These are phyloP conservation scores for Eutolmus rufibarbis DNA, from an alignment of 2,888 invertebrate genomes.

Conservation along the genomic window DNA sequence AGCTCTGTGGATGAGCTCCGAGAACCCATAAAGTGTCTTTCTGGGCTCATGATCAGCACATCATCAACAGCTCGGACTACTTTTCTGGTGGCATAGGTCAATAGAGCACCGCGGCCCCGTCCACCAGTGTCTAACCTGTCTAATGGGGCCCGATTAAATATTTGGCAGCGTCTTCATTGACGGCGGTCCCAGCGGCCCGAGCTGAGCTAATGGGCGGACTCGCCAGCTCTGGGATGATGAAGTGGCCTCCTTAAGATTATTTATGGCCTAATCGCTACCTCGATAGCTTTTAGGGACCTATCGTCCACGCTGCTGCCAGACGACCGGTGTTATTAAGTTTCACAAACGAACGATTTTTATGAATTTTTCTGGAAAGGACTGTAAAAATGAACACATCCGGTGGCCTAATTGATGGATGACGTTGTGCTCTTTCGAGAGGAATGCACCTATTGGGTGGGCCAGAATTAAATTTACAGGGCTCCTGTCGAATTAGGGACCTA, in stretches of 20 bases:
- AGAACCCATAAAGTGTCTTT: conserved; percentile 36
- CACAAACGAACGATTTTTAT: conserved; percentile 32
- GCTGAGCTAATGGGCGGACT: background rate
- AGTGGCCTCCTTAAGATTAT: conserved; percentile 39
- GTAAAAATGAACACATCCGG: conserved; percentile 44
- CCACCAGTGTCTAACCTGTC: background rate
- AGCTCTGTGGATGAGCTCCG: conserved; percentile 18
- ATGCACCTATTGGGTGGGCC: conserved; percentile 28
- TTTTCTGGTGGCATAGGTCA: conserved; percentile 34
- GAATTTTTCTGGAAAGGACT: conserved; percentile 43
- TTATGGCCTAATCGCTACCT: conserved; percentile 42
- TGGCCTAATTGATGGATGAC: conserved; percentile 43
- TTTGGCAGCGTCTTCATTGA: conserved; percentile 30
- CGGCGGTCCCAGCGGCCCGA: background rate
- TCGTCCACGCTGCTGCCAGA: conserved; percentile 19
- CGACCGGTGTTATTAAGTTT: conserved; percentile 36
- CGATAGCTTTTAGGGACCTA: conserved; percentile 20
- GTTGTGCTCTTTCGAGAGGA: conserved; percentile 22
- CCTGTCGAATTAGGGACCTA: background rate
- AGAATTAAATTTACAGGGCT: background rate
- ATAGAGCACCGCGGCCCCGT: background rate
- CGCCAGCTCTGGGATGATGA: conserved; percentile 36
- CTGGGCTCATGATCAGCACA: conserved; percentile 34
- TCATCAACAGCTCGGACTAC: conserved; percentile 33
- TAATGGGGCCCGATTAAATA: conserved; percentile 33